Base-by-base conservation (phyloP, 2,888 invertebrate genomes). In the Carabus problematicus region DNA sequence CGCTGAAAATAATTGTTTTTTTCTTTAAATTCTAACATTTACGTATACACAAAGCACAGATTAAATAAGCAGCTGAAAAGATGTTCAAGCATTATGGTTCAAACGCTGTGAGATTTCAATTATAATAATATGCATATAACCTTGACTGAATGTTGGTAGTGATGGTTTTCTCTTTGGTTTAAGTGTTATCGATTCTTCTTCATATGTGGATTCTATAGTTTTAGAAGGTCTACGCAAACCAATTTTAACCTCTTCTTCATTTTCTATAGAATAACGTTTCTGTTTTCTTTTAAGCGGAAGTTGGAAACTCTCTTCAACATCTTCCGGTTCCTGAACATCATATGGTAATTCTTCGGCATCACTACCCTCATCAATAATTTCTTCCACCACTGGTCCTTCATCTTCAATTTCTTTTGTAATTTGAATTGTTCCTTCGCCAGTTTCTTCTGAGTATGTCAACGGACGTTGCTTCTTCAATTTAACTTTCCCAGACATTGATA, bases 401-500 rank as follows among this genome's bases (percentile, higher is more conserved):
- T 87, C 87, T 72, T 89, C 87, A 73, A 88, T 78, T 83, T 90
- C 89, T 82, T 88, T 85, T 59, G 85, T 84, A 58, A 91, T 84
- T 78, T 88, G 86, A 47, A 93, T 90, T 0, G 90, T 90, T 71
- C 91, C 87, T 84, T 93, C 92, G 67, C 89, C 89, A 14, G 90
- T 86, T 82, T 91, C 93, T 82, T 94, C 94, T 9, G 85, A 87
- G 79, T 89, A 92, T 1, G 92, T 91, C 70, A 88, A 87, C 63
- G 89, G 89, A 72, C 88, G 88, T 64, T 86, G 88, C 76, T 91
- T 91, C 79, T 91, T 92, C 7, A 94, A 76, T 81, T 91, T 91
- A 0, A 94, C 89, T 81, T 92, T 93, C 70, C 92, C 91, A 2
- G 91, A 89, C 90, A 94, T 91, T 8, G 92, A 92, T 74, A 94